Evolutionary conservation across 2,888 invertebrate genomes (phyloP), one percentile per base, ranked within the genome.

Genomic region (Hedychridium roseum): DNA sequence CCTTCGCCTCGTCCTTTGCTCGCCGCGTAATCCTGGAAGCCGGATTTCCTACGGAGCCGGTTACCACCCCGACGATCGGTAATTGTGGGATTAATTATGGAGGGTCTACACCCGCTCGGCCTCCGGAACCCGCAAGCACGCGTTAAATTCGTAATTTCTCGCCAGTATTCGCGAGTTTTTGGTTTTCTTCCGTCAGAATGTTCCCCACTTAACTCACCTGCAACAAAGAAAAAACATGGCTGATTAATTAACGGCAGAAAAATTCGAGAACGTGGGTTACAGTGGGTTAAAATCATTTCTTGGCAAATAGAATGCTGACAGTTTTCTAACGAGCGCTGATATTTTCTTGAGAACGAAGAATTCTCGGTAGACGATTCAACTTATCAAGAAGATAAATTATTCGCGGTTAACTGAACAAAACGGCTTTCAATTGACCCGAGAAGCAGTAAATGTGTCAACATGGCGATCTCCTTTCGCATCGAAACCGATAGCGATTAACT

Each of bases 71-170:
- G 27, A 31, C 57, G 59, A 70, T 71, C 63, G 60, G 57, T 69
- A 69, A 74, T 70, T 71, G 67, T 62, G 59, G 60, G 68, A 72
- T 73, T 72, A 71, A 74, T 74, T 70, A 71, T 72, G 59, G 47
- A 64, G 56, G 44, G 27, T 27, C 54, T 61, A 55, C 45, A 50
- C 53, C 54, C 54, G 44, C 40, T 40, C 36, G 36, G 32, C 17
- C 21, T 20, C 32, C 40, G 43, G 14, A 28, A 37, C 11, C 31
- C 37, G 43, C 34, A 47, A 52, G 48, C 34, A 43, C 45, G 23
- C 36, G 52, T 45, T 71, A 54, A 68, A 71, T 71, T 68, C 39
- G 44, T 60, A 66, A 70, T 66, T 57, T 44, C 41, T 47, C 46
- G 47, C 51, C 45, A 36, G 48, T 56, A 44, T 57, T 51, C 50